Evolutionary conservation across 2,888 invertebrate species (phyloP).

Genomic region (Germaria angustata): DNA sequence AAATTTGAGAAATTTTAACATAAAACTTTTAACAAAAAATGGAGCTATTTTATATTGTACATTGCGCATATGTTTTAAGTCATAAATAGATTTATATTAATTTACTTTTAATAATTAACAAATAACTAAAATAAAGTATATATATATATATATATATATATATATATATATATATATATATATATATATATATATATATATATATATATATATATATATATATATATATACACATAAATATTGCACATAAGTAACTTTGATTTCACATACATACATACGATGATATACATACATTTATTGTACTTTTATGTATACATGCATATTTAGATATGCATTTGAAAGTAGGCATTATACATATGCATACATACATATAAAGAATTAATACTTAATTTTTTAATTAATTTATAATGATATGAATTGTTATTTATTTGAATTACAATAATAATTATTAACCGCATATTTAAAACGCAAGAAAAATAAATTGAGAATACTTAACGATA

Average conservation of each 20-base stretch:
- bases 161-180: slow-evolving; percentile 26
- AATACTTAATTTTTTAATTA: slow-evolving; percentile 1
- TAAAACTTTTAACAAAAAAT: neutral
- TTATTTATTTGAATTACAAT: neutral
- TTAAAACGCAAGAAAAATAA: neutral
- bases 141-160: slow-evolving; percentile 23
- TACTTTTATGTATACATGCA: neutral
- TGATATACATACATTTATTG: slow-evolving; percentile 4
- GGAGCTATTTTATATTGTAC: neutral
- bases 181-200: slow-evolving; percentile 19
- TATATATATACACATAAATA: slow-evolving; percentile 49
- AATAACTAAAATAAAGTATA: slow-evolving; percentile 38
- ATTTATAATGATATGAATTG: slow-evolving; percentile 25
- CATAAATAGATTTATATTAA: slow-evolving; percentile 8
- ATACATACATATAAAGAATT: slow-evolving; percentile 2
- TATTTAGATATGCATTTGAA: neutral
- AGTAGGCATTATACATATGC: neutral
- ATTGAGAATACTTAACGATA: slow-evolving; percentile 2
- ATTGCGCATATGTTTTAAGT: slow-evolving; percentile 23
- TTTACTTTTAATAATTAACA: slow-evolving; percentile 18
- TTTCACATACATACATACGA: slow-evolving; percentile 24
- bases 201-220: slow-evolving; percentile 22
- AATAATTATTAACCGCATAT: neutral
- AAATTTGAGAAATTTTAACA: neutral
- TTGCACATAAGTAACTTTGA: slow-evolving; percentile 66